A percentile compares a stretch with the other conserved stretches of the same genome.
Evolutionary conservation across 2,113 vertebrate species (phyloP).

Genomic region (Pavo muticus): DNA sequence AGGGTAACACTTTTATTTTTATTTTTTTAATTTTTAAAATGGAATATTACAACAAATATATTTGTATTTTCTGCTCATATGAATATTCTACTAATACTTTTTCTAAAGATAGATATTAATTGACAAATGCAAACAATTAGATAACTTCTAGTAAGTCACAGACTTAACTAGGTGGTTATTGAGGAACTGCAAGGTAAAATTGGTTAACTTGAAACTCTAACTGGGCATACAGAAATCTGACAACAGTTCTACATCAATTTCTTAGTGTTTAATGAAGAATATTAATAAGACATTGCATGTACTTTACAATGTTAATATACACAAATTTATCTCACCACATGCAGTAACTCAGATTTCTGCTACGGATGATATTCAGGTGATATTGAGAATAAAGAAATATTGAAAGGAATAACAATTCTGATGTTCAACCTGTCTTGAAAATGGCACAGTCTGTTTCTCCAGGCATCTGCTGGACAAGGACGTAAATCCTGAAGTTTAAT

Average conservation of each 20-base stretch:
- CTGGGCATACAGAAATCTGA: neutral
- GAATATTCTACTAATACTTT: neutral
- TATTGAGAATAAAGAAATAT: neutral
- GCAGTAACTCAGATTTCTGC: neutral
- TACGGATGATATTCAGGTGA: neutral
- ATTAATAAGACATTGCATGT: neutral
- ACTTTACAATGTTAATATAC: neutral
- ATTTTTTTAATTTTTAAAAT: neutral
- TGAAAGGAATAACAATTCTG: neutral
- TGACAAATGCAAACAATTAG: neutral
- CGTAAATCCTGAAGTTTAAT: neutral
- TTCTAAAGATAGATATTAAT: neutral
- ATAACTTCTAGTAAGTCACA: neutral
- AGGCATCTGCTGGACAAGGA: neutral
- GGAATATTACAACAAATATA: neutral
- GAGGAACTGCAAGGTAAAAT: neutral
- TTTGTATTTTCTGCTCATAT: neutral
- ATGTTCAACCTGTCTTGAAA: neutral
- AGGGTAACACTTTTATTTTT: neutral
- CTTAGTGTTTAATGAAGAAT: neutral
- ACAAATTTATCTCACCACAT: neutral
- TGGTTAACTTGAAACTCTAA: neutral
- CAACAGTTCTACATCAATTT: neutral
- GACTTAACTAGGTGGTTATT: neutral
- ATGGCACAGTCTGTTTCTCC: neutral